Conservation (phyloP, 2,888 invertebrate genomes). For the Drosophila atroscutellata region DNA sequence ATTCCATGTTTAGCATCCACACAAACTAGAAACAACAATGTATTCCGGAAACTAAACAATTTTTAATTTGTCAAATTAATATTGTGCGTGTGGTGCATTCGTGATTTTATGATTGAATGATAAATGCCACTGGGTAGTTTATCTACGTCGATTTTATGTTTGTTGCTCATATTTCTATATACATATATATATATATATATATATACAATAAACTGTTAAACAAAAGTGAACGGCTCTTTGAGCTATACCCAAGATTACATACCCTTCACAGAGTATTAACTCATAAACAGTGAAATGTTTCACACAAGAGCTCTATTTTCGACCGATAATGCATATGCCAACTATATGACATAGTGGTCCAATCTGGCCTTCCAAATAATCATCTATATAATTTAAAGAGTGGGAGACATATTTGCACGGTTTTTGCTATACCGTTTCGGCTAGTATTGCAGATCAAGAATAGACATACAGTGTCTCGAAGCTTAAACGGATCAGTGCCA, state of each 20-base stretch:
- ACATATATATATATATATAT: neutral
- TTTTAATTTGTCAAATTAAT: neutral
- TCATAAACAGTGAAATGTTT: neutral
- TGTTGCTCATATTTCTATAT: neutral
- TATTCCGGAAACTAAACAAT: constrained; percentile 3
- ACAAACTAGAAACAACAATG: constrained; percentile 1
- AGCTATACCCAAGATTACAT: neutral
- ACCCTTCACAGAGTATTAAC: neutral
- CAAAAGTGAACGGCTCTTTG: neutral
- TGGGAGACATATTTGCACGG: neutral
- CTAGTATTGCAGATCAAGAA: neutral
- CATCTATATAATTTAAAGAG: neutral
- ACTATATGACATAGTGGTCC: neutral
- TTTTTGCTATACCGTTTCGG: neutral
- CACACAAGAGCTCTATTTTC: neutral
- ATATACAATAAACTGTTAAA: too few relatives aligned
- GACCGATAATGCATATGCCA: neutral
- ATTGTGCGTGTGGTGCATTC: neutral
- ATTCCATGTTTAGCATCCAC: constrained; percentile 58
- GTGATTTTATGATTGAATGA: neutral
- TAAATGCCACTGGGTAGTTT: neutral
- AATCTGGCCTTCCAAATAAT: neutral
- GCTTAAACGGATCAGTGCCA: too few relatives aligned
- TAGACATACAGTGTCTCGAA: too few relatives aligned
- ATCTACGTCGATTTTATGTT: neutral